Evolutionary conservation across 2,113 vertebrate species (phyloP).

Genomic region (Poicephalus meyeri): DNA sequence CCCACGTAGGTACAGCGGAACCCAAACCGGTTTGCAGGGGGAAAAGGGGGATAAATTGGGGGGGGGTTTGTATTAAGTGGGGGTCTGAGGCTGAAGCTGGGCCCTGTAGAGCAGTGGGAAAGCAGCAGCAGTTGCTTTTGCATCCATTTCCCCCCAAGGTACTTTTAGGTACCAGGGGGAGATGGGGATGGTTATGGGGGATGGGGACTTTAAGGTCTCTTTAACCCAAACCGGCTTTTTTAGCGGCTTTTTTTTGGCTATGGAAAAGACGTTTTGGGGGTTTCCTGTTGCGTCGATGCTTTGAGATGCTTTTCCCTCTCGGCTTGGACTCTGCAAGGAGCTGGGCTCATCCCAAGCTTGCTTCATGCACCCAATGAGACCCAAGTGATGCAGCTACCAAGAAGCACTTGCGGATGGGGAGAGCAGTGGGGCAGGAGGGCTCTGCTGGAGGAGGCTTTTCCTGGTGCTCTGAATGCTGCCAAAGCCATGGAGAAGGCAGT

Average conservation of each 20-base stretch:
- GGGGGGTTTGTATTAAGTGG: too few relatives aligned
- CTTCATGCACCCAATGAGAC: background rate
- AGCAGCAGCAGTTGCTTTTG: background rate
- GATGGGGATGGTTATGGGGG: too few relatives aligned
- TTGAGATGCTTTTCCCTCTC: background rate
- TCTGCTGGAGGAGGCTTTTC: background rate
- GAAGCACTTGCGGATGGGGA: background rate
- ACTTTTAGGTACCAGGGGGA: background rate
- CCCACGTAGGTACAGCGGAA: background rate
- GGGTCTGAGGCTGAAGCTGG: background rate
- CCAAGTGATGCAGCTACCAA: too few relatives aligned
- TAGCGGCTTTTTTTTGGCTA: background rate
- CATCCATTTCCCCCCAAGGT: background rate
- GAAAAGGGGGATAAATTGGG: accelerated
- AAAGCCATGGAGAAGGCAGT: accelerated
- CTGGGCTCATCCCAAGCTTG: background rate
- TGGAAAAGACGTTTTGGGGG: too few relatives aligned
- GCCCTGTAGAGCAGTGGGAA: background rate
- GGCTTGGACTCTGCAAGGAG: background rate
- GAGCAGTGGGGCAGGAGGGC: background rate
- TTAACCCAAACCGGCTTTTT: background rate
- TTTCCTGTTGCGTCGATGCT: background rate
- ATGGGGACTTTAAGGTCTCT: background rate
- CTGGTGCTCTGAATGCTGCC: background rate
- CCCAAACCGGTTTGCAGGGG: accelerated